Conservation (phyloP, 2,113 vertebrate genomes). For the Mirounga angustirostris region DNA sequence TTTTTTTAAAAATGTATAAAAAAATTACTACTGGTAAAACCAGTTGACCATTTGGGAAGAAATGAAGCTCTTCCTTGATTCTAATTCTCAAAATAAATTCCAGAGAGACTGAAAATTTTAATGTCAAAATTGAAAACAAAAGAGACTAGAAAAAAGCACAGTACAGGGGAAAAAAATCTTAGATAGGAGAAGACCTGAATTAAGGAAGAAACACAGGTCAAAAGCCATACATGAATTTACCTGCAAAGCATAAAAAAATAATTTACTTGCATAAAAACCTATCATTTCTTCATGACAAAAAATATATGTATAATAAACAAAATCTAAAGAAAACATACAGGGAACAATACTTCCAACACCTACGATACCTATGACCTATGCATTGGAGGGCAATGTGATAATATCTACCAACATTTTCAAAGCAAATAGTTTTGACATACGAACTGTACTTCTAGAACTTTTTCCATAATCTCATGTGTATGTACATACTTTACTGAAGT, state of each 20-base stretch:
- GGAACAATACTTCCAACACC: background rate
- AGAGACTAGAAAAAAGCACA: background rate
- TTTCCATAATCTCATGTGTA: background rate
- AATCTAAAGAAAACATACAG: background rate
- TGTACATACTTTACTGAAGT: background rate
- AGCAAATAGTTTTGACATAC: background rate
- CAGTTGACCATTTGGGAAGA: background rate
- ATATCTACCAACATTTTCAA: background rate
- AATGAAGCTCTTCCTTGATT: background rate
- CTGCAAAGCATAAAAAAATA: background rate
- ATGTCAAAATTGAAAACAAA: background rate
- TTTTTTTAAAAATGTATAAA: background rate
- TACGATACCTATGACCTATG: background rate
- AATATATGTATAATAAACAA: background rate
- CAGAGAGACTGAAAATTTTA: background rate
- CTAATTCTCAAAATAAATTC: conserved; percentile 17
- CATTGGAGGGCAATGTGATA: background rate
- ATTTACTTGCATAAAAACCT: background rate
- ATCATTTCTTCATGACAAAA: background rate
- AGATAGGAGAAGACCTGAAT: background rate
- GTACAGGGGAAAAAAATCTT: background rate
- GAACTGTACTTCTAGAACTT: background rate
- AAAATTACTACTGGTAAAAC: background rate
- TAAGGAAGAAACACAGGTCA: background rate
- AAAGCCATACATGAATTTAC: background rate